phyloP scores from a whole-genome alignment of 2,797 vertebrate species.

The Tolypeutes matacus region DNA sequence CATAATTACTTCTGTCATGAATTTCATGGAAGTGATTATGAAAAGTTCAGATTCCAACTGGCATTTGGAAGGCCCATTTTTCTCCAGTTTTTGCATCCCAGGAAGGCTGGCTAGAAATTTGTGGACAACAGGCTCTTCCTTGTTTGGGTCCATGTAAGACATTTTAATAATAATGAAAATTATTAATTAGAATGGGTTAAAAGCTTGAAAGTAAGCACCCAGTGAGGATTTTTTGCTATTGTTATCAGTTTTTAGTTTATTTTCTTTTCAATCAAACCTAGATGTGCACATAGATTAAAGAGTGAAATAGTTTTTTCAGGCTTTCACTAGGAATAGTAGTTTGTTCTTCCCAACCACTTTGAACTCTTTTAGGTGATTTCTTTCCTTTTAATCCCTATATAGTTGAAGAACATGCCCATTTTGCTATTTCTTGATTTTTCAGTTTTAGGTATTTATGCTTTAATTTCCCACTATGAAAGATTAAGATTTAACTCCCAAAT shows the following conservation, averaged over 20 bases:
- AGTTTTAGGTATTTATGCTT: background rate
- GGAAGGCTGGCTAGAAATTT: background rate
- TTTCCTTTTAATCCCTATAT: background rate
- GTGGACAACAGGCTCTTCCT: background rate
- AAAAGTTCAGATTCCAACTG: background rate
- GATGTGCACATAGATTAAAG: slow-evolving; percentile 11
- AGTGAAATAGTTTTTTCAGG: background rate
- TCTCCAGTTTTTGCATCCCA: background rate
- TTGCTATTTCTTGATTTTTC: background rate
- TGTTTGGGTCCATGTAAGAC: background rate
- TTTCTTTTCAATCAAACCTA: slow-evolving; percentile 47
- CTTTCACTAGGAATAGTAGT: background rate
- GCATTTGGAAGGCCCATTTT: background rate
- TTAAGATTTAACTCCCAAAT: background rate
- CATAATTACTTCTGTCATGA: background rate
- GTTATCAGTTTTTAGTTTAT: background rate
- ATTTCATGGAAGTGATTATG: background rate
- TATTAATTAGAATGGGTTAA: slow-evolving; percentile 32
- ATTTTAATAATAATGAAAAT: background rate
- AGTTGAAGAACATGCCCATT: background rate
- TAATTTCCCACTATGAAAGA: background rate
- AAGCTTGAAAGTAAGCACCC: background rate
- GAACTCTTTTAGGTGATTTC: background rate
- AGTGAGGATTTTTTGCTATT: background rate
- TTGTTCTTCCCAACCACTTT: background rate